Conservation (phyloP, 2,797 vertebrate genomes). For the Tenualosa ilisha region DNA sequence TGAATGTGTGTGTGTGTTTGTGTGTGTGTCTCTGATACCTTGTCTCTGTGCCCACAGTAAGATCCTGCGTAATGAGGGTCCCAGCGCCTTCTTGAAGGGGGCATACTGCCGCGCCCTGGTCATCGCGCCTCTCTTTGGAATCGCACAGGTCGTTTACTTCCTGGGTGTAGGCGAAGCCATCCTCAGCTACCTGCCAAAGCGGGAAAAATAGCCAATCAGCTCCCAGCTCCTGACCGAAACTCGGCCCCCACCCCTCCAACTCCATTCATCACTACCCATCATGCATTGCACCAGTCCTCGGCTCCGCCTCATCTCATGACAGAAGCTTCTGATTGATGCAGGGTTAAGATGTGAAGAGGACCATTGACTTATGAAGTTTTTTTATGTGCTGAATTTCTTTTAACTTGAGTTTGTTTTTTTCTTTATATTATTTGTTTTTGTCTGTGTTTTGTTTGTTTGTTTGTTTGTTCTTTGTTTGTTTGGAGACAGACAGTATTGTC, state of each 20-base stretch:
- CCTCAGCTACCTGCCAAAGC: slow-evolving; percentile 83
- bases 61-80: slow-evolving; percentile 89
- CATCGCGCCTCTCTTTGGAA: slow-evolving; percentile 96
- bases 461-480: neutral
- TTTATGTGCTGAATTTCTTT: slow-evolving; percentile 32
- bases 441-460: slow-evolving; percentile 2
- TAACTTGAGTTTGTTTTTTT: slow-evolving; percentile 8
- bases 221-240: slow-evolving; percentile 43
- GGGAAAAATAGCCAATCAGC: slow-evolving; percentile 75
- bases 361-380: slow-evolving; percentile 43
- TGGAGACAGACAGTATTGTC: neutral
- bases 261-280: slow-evolving; percentile 60
- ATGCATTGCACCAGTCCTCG: slow-evolving; percentile 60
- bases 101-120: slow-evolving; percentile 97
- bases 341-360: slow-evolving; percentile 47
- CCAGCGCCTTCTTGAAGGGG: slow-evolving; percentile 92
- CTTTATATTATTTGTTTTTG: neutral
- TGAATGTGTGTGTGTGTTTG: neutral
- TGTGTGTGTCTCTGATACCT: neutral
- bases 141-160: slow-evolving; percentile 97
- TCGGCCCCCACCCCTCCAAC: neutral
- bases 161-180: slow-evolving; percentile 90
- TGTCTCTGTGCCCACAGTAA: slow-evolving; percentile 80
- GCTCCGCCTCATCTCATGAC: slow-evolving; percentile 53
- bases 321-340: slow-evolving; percentile 44